Evolutionary conservation across 2,797 vertebrate genomes (phyloP), one percentile per base, ranked within the genome.

Genomic region (Poeciliopsis gracilis): DNA sequence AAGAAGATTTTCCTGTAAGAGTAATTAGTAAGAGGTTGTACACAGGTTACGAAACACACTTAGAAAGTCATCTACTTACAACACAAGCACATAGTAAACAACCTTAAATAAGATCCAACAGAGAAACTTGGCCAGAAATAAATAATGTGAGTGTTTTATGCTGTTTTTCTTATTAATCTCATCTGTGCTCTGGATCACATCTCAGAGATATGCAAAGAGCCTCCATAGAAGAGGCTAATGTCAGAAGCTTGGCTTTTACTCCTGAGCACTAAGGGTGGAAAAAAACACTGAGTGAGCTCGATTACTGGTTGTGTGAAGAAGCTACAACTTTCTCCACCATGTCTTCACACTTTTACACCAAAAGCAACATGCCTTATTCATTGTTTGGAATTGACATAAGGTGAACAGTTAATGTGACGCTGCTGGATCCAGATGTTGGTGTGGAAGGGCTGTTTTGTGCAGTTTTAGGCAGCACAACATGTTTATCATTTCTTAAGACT

Each of bases 41-140:
- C 77, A 53, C 38, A 25, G 36, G 84, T 83, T 81, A 86, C 77
- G 85, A 91, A 88, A 92, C 81, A 84, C 33, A 80, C 77, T 84
- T 73, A 76, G 53, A 77, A 79, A 86, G 73, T 77, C 61, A 66
- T 59, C 70, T 72, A 79, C 81, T 76, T 83, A 70, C 49, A 83
- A 41, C 63, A 73, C 30, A 76, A 53, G 43, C 33, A 28, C 66
- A 30, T 55, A 75, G 76, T 78, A 73, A 72, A 20, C 70, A 79
- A 77, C 72, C 72, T 18, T 8, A 51, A 73, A 51, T 71, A 53
- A 76, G 25, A 38, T 81, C 79, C 80, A 79, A 82, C 77, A 71
- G 59, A 66, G 46, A 87, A 83, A 55, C 49, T 36, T 80, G 47
- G 45, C 80, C 72, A 53, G 25, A 75, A 66, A 67, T 77, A 33